A percentile compares a stretch with the other conserved stretches of the same genome.
phyloP scores from a whole-genome alignment of 2,113 vertebrate genomes.

The Rallus limicola region DNA sequence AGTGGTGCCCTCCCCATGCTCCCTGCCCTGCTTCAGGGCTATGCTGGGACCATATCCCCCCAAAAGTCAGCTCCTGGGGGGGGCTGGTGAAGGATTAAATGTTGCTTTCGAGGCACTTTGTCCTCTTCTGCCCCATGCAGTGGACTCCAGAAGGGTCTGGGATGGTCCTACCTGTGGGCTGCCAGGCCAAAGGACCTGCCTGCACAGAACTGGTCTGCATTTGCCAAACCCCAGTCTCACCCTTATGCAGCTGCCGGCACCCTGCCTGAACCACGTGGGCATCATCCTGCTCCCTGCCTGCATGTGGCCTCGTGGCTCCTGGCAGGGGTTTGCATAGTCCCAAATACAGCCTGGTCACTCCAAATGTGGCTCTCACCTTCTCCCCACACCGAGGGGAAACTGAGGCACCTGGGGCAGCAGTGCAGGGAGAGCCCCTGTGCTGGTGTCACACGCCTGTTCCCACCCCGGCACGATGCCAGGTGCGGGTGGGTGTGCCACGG shows the following conservation, averaged over 20 bases:
- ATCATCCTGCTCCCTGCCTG: background rate
- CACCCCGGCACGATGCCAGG: fast-evolving
- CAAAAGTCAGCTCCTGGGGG: background rate
- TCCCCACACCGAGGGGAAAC: background rate
- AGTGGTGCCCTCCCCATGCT: background rate
- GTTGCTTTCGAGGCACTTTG: background rate
- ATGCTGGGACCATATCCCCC: background rate
- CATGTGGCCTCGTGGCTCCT: background rate
- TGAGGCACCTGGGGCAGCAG: background rate
- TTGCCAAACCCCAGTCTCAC: background rate
- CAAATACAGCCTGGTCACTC: fast-evolving
- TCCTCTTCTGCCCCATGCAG: background rate
- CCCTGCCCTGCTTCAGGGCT: background rate
- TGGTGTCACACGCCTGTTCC: background rate
- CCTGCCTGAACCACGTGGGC: background rate
- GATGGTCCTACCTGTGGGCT: background rate
- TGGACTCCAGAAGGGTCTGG: background rate
- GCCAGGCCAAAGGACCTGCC: background rate
- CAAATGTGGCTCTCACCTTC: background rate
- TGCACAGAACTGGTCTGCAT: background rate
- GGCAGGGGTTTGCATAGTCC: background rate
- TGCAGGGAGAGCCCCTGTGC: background rate
- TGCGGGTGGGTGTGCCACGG: background rate
- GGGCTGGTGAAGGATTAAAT: background rate
- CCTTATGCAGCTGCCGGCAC: fast-evolving